Evolutionary conservation across 2,797 vertebrate genomes (phyloP), one percentile per base, ranked within the genome.

Genomic region (Astyanax mexicanus): DNA sequence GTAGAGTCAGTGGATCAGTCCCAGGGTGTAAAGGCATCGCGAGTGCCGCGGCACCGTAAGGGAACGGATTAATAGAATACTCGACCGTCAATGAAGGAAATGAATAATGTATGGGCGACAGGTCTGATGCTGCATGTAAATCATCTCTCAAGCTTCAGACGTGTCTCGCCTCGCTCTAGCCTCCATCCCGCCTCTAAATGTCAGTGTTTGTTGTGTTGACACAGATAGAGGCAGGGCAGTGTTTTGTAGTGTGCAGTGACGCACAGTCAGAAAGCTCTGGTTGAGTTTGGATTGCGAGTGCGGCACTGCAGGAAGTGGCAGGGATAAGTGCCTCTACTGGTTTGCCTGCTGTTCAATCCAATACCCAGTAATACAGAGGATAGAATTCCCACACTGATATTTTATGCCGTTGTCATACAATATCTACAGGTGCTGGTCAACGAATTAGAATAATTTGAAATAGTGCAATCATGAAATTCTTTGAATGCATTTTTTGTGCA

Each of bases 31-130:
- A 25, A 27, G n/a, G 27, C 40, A 19, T n/a, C 60, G 55, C 52
- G 45, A 71, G 85, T 89, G 85, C 82, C 37, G n/a, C 52, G 72
- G 85, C 58, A 70, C 83, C 82, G 84, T 90, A 87, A 74, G 74
- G 88, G 85, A 67, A 77, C 90, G 84, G 72, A 84, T 86, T 89
- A 89, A 91, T 89, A 91, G 83, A 89, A 91, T 91, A 85, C 75
- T 78, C 69, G 78, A 83, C 75, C 89, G 87, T 91, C 89, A 90
- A 89, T 91, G 88, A 90, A 86, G 82, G 3, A 69, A 81, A 89
- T 93, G 90, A 90, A 92, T 92, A 88, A 91, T 93, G 88, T 84
- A 92, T 91, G 84, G 74, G 32, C 72, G 55, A 80, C 67, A 70
- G 87, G 82, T 88, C 89, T 84, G 89, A 84, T 84, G 79, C 84